These are phyloP conservation scores for Gallinago undulata DNA, from an alignment of 2,113 vertebrate species.

Conservation along the genomic window DNA sequence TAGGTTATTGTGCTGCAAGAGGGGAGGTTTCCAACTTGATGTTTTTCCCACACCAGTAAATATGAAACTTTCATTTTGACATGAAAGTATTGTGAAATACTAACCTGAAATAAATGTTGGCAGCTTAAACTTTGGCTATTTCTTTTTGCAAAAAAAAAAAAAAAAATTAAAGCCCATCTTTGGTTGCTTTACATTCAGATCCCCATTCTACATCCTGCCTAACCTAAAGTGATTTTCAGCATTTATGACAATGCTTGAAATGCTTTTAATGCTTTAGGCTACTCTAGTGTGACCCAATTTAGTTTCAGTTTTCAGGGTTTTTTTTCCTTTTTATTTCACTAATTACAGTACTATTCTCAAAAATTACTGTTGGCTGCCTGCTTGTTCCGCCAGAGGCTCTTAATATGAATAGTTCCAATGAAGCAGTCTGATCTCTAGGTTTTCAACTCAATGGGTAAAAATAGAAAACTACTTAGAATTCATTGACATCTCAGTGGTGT, in stretches of 20 bases:
- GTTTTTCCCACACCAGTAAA: background rate
- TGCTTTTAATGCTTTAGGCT: constrained; percentile 30
- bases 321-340: constrained; percentile 30
- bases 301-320: constrained; percentile 4
- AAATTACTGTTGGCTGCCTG: constrained; percentile 18
- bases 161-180: background rate
- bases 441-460: background rate
- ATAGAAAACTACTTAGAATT: background rate
- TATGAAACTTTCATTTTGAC: background rate
- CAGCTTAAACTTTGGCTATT: background rate
- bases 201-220: background rate
- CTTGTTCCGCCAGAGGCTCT: constrained; percentile 14
- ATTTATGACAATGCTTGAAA: background rate
- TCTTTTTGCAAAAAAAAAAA: background rate
- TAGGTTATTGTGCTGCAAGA: background rate
- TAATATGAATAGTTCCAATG: background rate
- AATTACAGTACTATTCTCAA: constrained; percentile 34
- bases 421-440: background rate
- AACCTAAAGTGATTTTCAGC: background rate
- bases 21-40: background rate
- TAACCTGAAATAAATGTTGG: background rate
- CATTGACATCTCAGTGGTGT: background rate
- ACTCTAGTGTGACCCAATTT: constrained; percentile 31
- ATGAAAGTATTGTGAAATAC: background rate
- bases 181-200: background rate